phyloP scores from a whole-genome alignment of 64 coral and sea anemone genomes.

The Pachyseris speciosa region DNA sequence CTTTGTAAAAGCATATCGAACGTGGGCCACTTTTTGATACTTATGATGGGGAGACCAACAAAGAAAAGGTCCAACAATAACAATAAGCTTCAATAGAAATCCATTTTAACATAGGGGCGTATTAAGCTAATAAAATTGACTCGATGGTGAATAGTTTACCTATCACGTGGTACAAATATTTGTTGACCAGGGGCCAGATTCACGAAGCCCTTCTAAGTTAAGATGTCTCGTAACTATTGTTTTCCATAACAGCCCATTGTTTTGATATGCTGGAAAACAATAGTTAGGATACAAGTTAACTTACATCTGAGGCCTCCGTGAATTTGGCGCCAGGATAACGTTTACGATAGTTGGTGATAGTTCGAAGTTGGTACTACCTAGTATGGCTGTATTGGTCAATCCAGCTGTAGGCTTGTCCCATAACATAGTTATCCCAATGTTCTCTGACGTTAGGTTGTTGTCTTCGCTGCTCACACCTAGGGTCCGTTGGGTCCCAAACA shows the following conservation, averaged over 20 bases:
- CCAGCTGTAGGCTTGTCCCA: conserved; percentile 33
- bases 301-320: background rate
- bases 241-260: too few species aligned
- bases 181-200: background rate
- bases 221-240: too few species aligned
- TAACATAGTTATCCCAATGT: background rate
- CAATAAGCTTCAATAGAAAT: too few species aligned
- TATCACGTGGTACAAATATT: background rate
- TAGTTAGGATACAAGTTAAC: too few species aligned
- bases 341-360: background rate
- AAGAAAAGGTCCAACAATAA: too few species aligned
- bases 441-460: background rate
- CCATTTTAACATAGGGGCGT: background rate
- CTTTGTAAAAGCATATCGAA: too few species aligned
- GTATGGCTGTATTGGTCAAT: background rate
- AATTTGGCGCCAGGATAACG: background rate
- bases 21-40: too few species aligned
- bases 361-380: background rate
- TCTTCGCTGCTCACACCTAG: background rate
- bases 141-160: background rate
- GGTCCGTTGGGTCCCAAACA: conserved; percentile 29
- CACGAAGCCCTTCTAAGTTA: too few species aligned
- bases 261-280: too few species aligned
- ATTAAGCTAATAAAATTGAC: background rate
- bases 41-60: too few species aligned